Base-by-base conservation (phyloP, 2,888 invertebrate genomes). In the Yponomeuta plumbellus region DNA sequence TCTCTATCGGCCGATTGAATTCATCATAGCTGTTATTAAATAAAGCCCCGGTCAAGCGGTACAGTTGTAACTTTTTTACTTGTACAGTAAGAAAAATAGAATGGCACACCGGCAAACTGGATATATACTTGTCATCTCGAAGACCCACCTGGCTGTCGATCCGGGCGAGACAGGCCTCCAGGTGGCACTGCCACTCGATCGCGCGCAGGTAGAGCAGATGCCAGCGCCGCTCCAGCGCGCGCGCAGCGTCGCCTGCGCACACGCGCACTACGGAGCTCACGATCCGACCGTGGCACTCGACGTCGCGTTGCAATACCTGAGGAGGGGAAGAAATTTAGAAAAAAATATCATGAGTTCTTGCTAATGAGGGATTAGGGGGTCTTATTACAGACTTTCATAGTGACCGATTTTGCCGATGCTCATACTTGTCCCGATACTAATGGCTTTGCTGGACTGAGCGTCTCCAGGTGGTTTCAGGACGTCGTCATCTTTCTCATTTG, bases 241-340 rank as follows among this genome's bases (percentile, higher is more conserved):
- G 92, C 70, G 95, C 96, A 76, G 92, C 91, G 88, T 92, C 93
- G 76, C 92, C 94, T 81, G 92, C 95, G 90, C 94, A 95, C 84
- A 94, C 93, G 85, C 94, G 94, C 85, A 95, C 94, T 89, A 95
- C 94, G 68, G 94, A 94, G 81, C 93, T 93, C 83, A 96, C 96
- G 86, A 96, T 95, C 89, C 96, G 95, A 76, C 95, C 95, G 92
- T 96, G 97, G 86, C 96, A 96, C 93, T 97, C 96, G 88, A 98
- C 97, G 92, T 97, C 97, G 82, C 95, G 94, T 92, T 97, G 97
- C 85, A 97, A 94, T 92, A 95, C 95, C 97, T 98, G 93, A 34
- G 92, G 75, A 71, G 77, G 17, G 13, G 44, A 52, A 17, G 8
- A 8, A 52, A 17, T 17, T 2, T 52, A 3, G 17, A 1, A 17